Base-by-base conservation (phyloP, 2,888 invertebrate species). In the Aphelenchoides bicaudatus region DNA sequence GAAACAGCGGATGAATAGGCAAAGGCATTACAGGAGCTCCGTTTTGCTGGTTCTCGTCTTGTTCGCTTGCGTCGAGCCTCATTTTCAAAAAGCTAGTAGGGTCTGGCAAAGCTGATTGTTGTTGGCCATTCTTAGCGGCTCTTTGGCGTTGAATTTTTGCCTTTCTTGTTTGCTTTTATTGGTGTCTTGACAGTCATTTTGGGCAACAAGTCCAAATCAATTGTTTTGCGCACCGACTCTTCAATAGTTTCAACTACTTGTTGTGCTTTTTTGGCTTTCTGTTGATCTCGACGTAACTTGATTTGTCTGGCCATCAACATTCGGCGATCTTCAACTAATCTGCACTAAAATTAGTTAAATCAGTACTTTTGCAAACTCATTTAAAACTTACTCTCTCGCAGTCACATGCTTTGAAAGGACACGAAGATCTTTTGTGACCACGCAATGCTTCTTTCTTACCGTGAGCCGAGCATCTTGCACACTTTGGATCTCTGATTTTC, bases 391-490 rank as follows among this genome's bases (percentile, higher is more conserved):
- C 74, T 68, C 65, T 23, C 21, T 67, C 50, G 51, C 76, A 78
- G 0, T 43, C 52, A 55, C 78, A 78, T 2, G 53, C 47, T 34
- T 49, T 47, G 61, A 64, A 78, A 16, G 65, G 70, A 31, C 78
- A 78, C 37, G 56, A 50, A 13, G 61, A 52, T 58, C 68, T 69
- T 62, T 78, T 78, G 65, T 78, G 78, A 5, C 78, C 78, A 1
- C 74, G 59, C 19, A 78, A 57, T 3, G 67, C 69, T 10, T 68
- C 63, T 13, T 68, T 59, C 19, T 69, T 61, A 3, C 78, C 78
- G 57, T 78, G 78, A 4, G 73, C 73, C 2, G 66, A 62, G 59
- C 78, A 78, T 4, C 77, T 64, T 10, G 78, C 76, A 55, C 78
- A 78, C 47, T 72, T 73, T 4, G 78, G 78, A 50, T 70, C 71